Evolutionary conservation across 2,797 vertebrate species (phyloP), one percentile per base, ranked within the genome.

Genomic region (Helicolenus hilgendorfi): DNA sequence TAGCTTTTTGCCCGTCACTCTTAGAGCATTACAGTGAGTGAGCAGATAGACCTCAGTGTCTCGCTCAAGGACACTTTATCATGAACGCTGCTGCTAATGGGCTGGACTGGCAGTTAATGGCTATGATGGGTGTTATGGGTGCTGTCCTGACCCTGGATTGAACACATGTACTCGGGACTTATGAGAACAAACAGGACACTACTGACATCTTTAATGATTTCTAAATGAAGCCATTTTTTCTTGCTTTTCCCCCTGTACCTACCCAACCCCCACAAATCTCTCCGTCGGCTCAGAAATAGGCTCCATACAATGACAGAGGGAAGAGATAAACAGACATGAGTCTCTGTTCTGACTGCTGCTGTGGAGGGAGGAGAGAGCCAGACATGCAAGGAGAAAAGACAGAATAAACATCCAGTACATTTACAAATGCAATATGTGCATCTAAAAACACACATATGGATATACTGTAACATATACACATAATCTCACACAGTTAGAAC

Each of bases 191-290:
- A 90, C 85, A 81, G 20, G 80, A 85, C 31, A 58, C 41, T 4
- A 14, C 38, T 64, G 78, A 74, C 81, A 70, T 81, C 67, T 83
- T 77, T 84, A 82, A 84, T 77, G 69, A 38, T 80, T 67, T 83
- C 70, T 79, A 86, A 92, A 85, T 86, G 38, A 81, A 77, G 64
- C 63, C n/a, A 71, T 45, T 80, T 83, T 59, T 65, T 45, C 33
- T 77, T 82, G 71, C 49, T 72, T 38, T 56, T 56, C 49, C 55
- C 60, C 33, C 41, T 22, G 67, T 29, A 36, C 74, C 79, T 58
- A 85, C 89, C 85, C 87, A 84, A 85, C 81, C 92, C 90, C 89
- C 90, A 85, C 76, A 65, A 76, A 67, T 29, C 78, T 82, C 75
- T 27, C 36, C 20, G 70, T 76, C 56, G 45, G 76, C 85, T 85